Base-by-base conservation (phyloP, 2,113 vertebrate species). In the Amphiprion percula region DNA sequence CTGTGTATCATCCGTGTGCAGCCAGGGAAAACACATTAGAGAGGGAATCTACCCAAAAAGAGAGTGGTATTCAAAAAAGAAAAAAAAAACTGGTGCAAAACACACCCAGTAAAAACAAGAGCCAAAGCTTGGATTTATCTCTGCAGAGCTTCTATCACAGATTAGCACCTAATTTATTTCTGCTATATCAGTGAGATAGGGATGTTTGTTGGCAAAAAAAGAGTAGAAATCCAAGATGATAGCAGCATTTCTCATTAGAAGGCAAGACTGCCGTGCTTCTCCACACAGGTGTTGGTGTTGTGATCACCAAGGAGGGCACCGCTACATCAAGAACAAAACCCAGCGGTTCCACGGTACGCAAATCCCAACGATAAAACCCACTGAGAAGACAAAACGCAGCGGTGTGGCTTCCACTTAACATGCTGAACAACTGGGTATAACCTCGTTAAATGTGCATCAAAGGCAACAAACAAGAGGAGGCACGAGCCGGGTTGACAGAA, bases 401-500 rank as follows among this genome's bases (percentile, higher is more conserved):
- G 1, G 47, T 26, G 49, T 23, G 47, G n/a, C 75, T 59, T 5
- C 39, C 44, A 70, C 77, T 74, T 60, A 68, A 75, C 72, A 70
- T 23, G 14, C 68, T 28, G 55, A 79, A 55, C 16, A 23, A 69
- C 26, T 41, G 28, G n/a, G 76, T 53, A 23, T 54, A 76, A 85
- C 81, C 82, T 82, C 2, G 66, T 86, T 88, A 87, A 89, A 87
- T 72, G 80, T 82, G 79, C 75, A 89, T 87, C 67, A 84, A 80
- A 90, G 85, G 54, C 52, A 5, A 52, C 62, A 30, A n/a, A 61
- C 71, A 55, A 30, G 76, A 72, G 8, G 67, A 68, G 65, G 68
- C 50, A 56, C 60, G 16, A 65, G 77, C 55, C 14, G 15, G 37
- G 82, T 4, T 83, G 83, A 91, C 88, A 88, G 75, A 78, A 73